Percentiles rank a stretch among this genome's conserved stretches.
phyloP scores from a whole-genome alignment of 2,113 vertebrate species.

The Mionectes macconnelli region DNA sequence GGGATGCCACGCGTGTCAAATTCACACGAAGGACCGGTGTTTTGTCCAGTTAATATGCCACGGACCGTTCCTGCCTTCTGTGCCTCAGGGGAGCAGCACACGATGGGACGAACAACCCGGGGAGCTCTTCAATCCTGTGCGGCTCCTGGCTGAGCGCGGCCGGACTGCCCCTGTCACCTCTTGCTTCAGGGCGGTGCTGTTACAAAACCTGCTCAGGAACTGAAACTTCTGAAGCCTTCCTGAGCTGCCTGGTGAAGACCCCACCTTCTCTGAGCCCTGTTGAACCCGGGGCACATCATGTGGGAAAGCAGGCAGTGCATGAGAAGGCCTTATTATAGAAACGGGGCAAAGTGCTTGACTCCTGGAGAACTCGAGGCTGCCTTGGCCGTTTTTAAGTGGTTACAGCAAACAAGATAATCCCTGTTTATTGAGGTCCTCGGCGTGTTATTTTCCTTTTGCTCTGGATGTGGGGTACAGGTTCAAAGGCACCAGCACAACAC shows the following conservation, averaged over 20 bases:
- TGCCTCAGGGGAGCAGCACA: not conserved
- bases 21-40: fast-evolving
- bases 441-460: not conserved
- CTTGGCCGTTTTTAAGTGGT: not conserved
- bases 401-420: not conserved
- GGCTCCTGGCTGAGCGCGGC: not conserved
- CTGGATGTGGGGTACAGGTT: not conserved
- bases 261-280: not conserved
- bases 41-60: fast-evolving
- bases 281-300: not conserved
- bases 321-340: not conserved
- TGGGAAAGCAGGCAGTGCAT: not conserved
- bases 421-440: not conserved
- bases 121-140: not conserved
- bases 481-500: not conserved
- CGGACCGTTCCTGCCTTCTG: not conserved
- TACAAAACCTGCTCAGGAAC: conserved; percentile 36
- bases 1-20: not conserved
- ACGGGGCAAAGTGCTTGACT: not conserved
- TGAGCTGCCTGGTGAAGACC: not conserved
- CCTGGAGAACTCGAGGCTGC: not conserved
- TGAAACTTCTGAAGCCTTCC: not conserved
- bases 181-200: not conserved
- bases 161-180: fast-evolving
- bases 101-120: fast-evolving